Evolutionary conservation across 2,888 invertebrate genomes (phyloP), one percentile per base, ranked within the genome.

Genomic region (Thereva nobilitata): DNA sequence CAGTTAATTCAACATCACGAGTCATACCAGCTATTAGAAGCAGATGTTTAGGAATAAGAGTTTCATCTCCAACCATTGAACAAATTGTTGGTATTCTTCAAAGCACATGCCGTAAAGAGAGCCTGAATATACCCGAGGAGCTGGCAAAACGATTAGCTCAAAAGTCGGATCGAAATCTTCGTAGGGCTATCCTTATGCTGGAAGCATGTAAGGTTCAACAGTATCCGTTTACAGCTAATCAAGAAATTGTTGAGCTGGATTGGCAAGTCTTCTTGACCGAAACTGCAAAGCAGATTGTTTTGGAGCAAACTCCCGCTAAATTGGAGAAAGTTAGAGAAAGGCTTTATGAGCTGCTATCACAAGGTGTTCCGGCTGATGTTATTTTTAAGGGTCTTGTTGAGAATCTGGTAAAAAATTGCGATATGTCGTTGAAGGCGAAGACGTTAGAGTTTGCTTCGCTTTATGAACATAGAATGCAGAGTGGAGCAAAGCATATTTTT

Each of bases 11-110:
- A 0, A 94, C 93, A 41, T 97, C 97, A 4, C 87, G 94, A 75
- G 95, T 98, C 1, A 95, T 97, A 74, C 96, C 97, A n/a, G 97
- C 99, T 4, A 96, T 99, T 72, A 87, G 91, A 70, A 96, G 97
- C 68, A 86, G 99, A 78, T 99, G 99, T 80, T 85, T 99, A 45
- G 91, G 92, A 12, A 87, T 99, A 44, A 84, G 99, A 73, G 91
- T 99, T 0, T 87, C 97, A 6, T 95, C 98, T 2, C 99, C 99
- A 8, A 77, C 80, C 56, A 86, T 91, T 41, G 56, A 80, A 38
- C 85, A 90, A 77, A 78, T 75, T 72, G 38, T 59, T 23, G 23
- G 23, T 2, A 23, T 23, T 23, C 23, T 23, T 23, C 23, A 23
- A 23, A 23, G 23, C 23, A 87, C 92, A 41, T 89, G 90, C 74